phyloP scores from a whole-genome alignment of 2,113 vertebrate species.

The Apodemus sylvaticus region DNA sequence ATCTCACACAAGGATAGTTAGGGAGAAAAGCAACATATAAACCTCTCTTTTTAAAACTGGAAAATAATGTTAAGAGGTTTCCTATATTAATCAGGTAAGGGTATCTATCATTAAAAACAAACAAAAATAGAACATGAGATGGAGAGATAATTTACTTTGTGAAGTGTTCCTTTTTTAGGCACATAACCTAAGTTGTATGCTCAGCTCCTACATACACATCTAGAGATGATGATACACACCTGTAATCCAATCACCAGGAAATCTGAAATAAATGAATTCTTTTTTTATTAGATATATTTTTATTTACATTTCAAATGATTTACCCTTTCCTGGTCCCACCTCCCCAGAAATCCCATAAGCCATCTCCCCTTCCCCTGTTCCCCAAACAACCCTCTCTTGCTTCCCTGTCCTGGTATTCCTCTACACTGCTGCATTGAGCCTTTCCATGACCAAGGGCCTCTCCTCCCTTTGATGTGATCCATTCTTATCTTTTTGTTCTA shows the following conservation, averaged over 20 bases:
- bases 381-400: too few relatives aligned
- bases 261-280: neutral
- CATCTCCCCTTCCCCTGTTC: too few relatives aligned
- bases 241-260: neutral
- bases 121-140: neutral
- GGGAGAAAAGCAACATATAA: neutral
- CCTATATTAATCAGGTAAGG: neutral
- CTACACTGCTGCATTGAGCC: too few relatives aligned
- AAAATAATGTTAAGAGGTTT: slow-evolving; percentile 8
- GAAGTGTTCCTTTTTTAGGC: neutral
- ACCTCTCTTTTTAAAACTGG: neutral
- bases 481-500: too few relatives aligned
- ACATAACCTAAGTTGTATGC: neutral
- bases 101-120: neutral
- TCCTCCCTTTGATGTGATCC: too few relatives aligned
- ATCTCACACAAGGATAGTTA: neutral
- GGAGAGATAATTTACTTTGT: neutral
- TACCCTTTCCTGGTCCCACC: too few relatives aligned
- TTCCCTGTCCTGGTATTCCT: too few relatives aligned
- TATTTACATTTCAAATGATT: too few relatives aligned
- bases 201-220: neutral
- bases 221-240: neutral
- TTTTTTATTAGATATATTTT: neutral
- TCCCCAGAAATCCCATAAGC: too few relatives aligned
- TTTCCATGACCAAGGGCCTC: too few relatives aligned